Evolutionary conservation across 1,140 invertebrate genomes (phyloP).

Genomic region (Drosophila bocki): DNA sequence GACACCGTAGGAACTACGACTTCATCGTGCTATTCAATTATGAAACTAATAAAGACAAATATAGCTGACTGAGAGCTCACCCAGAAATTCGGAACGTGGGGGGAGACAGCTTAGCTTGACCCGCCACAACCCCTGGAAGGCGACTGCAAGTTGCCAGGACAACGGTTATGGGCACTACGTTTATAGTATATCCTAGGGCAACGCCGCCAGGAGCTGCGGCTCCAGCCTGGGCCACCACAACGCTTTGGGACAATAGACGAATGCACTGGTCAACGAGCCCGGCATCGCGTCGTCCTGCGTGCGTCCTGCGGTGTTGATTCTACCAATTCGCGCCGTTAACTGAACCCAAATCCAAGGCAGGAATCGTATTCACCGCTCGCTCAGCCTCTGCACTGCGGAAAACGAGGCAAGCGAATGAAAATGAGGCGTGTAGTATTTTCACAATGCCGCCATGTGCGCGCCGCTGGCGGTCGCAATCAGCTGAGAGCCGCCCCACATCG

Average conservation of each 20-base stretch:
- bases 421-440: constrained; percentile 50
- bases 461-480: constrained; percentile 59
- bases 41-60: constrained; percentile 39
- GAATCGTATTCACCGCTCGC: constrained; percentile 17
- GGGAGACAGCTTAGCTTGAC: background rate
- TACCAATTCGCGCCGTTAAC: constrained; percentile 57
- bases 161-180: constrained; percentile 25
- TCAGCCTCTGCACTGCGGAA: constrained; percentile 51
- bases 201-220: constrained; percentile 22
- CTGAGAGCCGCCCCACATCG: constrained; percentile 43
- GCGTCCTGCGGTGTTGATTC: constrained; percentile 54
- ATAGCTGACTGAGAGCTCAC: constrained; percentile 15
- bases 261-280: constrained; percentile 49
- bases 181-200: constrained; percentile 22
- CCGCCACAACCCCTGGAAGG: constrained; percentile 6
- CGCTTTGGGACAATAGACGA: constrained; percentile 32
- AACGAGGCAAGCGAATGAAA: constrained; percentile 70
- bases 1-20: constrained; percentile 1
- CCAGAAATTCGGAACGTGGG: constrained; percentile 16
- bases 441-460: constrained; percentile 56
- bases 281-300: constrained; percentile 50
- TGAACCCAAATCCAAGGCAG: constrained; percentile 38
- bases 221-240: constrained; percentile 14
- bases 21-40: constrained; percentile 37
- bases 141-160: constrained; percentile 51